Evolutionary conservation across 2,113 vertebrate genomes (phyloP), one percentile per base, ranked within the genome.

Genomic region (Buteo buteo): DNA sequence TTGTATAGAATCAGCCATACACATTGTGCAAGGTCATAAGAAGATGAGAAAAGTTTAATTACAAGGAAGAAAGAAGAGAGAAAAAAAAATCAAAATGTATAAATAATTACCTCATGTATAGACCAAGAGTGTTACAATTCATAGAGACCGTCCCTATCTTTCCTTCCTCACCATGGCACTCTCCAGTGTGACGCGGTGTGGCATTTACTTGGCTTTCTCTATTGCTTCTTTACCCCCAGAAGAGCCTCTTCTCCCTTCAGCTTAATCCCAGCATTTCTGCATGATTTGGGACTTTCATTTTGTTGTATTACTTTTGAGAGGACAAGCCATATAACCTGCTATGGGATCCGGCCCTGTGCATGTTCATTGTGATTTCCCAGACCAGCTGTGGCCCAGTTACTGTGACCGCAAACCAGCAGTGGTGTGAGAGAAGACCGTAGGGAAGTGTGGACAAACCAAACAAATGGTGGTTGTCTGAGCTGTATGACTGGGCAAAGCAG

Each of bases 321-420:
- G 24, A 36, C 44, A 57, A 40, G 7, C 31, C 12, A 2, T 3
- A n/a, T 20, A 66, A 87, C 55, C 55, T 44, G 14, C 13, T 19
- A 19, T 0, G 20, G 71, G 59, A 44, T 47, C 31, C 0, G 2
- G 31, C 42, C 29, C 40, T n/a, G 32, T 6, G 16, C 3, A 2
- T 28, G 24, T 84, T 65, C 20, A 31, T 22, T 61, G 73, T 57
- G 91, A 76, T 49, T 83, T 69, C 71, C 54, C 54, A 83, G 76
- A 29, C 32, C 44, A 69, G 62, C 58, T 91, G 59, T n/a, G 55
- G 36, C 40, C 26, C 45, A 6, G 13, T 40, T 45, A 14, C 49
- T 52, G 36, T 49, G 38, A 61, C 64, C 9, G 2, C 90, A 95
- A 42, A 61, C 71, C 83, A 86, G 64, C 54, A 80, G 76, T 0